Conservation (phyloP, 2,113 vertebrate species). For the Hyperoodon ampullatus region DNA sequence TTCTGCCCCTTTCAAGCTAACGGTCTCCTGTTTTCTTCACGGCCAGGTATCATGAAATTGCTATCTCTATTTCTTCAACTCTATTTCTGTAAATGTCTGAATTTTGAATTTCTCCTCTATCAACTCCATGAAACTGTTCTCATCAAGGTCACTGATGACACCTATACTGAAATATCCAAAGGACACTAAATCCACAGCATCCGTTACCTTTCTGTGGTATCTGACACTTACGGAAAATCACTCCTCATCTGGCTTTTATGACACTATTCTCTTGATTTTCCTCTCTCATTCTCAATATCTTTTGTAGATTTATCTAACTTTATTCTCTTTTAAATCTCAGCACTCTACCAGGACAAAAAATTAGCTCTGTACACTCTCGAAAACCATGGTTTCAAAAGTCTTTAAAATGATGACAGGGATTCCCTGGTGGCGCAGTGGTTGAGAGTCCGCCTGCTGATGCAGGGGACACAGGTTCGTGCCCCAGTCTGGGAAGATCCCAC, state of each 20-base stretch:
- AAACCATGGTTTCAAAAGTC: background rate
- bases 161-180: background rate
- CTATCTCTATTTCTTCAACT: background rate
- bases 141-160: background rate
- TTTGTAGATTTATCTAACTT: background rate
- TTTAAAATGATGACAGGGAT: background rate
- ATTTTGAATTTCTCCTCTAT: background rate
- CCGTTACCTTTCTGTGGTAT: background rate
- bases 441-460: too few relatives aligned
- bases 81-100: background rate
- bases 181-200: background rate
- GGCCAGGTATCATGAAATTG: background rate
- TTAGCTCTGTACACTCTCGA: background rate
- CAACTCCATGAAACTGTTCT: background rate
- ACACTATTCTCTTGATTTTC: background rate
- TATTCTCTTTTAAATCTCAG: conserved; percentile 8
- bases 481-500: too few relatives aligned
- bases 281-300: background rate
- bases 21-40: background rate
- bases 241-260: background rate
- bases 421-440: too few relatives aligned
- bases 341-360: background rate
- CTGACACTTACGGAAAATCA: background rate
- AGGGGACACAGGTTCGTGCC: too few relatives aligned
- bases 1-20: background rate